A percentile compares a stretch with the other conserved stretches of the same genome.
phyloP scores from a whole-genome alignment of 1,140 invertebrate genomes.

The Matsumurasca onukii region DNA sequence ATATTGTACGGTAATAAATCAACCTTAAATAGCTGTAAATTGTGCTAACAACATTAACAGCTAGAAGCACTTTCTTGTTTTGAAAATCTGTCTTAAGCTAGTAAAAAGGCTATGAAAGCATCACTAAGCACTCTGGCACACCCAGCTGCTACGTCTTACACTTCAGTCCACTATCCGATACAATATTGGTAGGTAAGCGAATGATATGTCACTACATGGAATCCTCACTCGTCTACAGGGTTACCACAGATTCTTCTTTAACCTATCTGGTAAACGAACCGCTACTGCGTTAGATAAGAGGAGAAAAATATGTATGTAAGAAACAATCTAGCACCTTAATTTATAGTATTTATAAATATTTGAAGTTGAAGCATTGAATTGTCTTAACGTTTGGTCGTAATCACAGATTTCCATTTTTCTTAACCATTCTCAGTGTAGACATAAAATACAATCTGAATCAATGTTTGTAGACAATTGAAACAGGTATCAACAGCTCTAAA shows the following conservation, averaged over 20 bases:
- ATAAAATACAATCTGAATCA: no score
- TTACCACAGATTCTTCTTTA: no score
- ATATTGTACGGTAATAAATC: not conserved
- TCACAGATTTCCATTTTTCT: no score
- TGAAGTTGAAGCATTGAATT: not conserved
- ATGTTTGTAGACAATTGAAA: no score
- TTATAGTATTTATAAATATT: not conserved
- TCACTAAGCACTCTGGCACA: constrained; percentile 15
- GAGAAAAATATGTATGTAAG: not conserved
- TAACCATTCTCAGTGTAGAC: no score
- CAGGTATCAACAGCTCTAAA: no score
- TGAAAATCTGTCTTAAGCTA: constrained; percentile 16
- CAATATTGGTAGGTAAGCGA: no score
- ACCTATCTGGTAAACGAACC: no score
- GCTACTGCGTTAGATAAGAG: no score
- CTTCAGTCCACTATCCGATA: not conserved
- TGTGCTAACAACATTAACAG: constrained; percentile 13
- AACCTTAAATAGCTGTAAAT: constrained; percentile 17
- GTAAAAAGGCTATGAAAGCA: constrained; percentile 14
- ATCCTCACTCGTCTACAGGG: not conserved
- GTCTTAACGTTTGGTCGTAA: no score
- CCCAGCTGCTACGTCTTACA: not conserved
- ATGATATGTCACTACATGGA: constrained; percentile 17
- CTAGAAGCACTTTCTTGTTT: constrained; percentile 22
- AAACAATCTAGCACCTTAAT: not conserved